phyloP scores from a whole-genome alignment of 1,140 invertebrate species.

The Tetramorium alpestre region DNA sequence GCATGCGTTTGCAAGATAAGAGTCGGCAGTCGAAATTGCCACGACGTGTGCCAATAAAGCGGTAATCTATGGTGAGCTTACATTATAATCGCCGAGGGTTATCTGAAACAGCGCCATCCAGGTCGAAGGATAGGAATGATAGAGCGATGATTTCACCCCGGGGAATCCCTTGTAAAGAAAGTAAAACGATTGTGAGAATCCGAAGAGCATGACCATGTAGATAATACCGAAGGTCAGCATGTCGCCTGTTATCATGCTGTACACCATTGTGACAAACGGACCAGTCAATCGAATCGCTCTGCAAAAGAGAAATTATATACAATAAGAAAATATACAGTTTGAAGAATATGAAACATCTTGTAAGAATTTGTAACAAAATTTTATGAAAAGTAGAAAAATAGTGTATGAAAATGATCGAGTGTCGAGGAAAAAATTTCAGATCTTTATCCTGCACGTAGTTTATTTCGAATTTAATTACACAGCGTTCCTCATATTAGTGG shows the following conservation, averaged over 20 bases:
- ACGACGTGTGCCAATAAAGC: slow-evolving; percentile 40
- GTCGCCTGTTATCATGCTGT: slow-evolving; percentile 98
- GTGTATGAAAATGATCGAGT: neutral
- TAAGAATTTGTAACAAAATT: neutral
- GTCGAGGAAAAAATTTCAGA: neutral
- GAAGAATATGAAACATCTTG: neutral
- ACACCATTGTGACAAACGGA: slow-evolving; percentile 99
- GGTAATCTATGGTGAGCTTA: slow-evolving; percentile 85
- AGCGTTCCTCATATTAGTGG: slow-evolving; percentile 10
- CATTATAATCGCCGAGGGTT: slow-evolving; percentile 98
- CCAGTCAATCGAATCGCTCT: slow-evolving; percentile 97
- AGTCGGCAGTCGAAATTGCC: neutral
- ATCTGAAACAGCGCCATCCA: slow-evolving; percentile 99
- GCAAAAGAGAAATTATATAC: slow-evolving; percentile 76
- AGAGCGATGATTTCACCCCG: slow-evolving; percentile 91
- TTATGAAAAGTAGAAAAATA: neutral
- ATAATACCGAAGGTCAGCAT: slow-evolving; percentile 99
- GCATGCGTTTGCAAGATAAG: slow-evolving; percentile 9
- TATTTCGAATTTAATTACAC: slow-evolving; percentile 2
- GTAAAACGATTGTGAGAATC: slow-evolving; percentile 98
- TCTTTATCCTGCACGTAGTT: neutral
- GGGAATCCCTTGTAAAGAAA: slow-evolving; percentile 98
- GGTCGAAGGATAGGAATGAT: slow-evolving; percentile 94
- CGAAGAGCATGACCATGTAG: slow-evolving; percentile 96
- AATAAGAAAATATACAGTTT: neutral